phyloP scores from a whole-genome alignment of 2,888 invertebrate species.

The Cryptocephalus primarius region DNA sequence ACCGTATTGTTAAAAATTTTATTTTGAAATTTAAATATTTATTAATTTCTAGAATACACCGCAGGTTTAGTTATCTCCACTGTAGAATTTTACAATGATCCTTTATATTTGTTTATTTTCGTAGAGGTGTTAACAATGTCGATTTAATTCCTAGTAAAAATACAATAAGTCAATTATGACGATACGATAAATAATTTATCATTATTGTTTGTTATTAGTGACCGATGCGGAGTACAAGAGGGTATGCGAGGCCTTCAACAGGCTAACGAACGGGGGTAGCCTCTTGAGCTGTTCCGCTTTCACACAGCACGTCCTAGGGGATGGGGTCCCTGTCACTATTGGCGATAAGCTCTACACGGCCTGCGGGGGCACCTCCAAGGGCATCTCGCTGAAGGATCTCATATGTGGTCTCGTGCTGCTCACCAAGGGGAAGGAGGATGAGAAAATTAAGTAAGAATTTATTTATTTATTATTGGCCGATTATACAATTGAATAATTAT shows the following conservation, averaged over 20 bases:
- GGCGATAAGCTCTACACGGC: constrained; percentile 75
- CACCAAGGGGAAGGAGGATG: constrained; percentile 74
- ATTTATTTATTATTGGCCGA: too few relatives aligned
- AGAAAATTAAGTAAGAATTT: constrained; percentile 60
- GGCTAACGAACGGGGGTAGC: constrained; percentile 61
- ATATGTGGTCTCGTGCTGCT: constrained; percentile 78
- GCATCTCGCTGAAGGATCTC: constrained; percentile 72
- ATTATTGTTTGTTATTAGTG: constrained; percentile 44
- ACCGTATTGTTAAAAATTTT: too few relatives aligned
- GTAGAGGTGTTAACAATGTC: too few relatives aligned
- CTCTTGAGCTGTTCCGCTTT: constrained; percentile 66
- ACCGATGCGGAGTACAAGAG: constrained; percentile 73
- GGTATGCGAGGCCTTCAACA: constrained; percentile 78
- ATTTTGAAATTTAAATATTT: too few relatives aligned
- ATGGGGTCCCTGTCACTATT: constrained; percentile 70
- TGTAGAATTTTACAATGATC: too few relatives aligned
- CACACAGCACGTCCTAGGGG: constrained; percentile 75
- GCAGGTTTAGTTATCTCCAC: too few relatives aligned
- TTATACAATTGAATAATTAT: too few relatives aligned
- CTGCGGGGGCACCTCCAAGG: constrained; percentile 74
- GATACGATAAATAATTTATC: too few relatives aligned
- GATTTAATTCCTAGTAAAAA: too few relatives aligned
- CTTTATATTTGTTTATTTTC: too few relatives aligned
- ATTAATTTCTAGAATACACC: too few relatives aligned
- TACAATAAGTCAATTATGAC: too few relatives aligned